A percentile compares a stretch with the other conserved stretches of the same genome.
Evolutionary conservation across 2,888 invertebrate species (phyloP).

Genomic region (Xestia rhomboidea): DNA sequence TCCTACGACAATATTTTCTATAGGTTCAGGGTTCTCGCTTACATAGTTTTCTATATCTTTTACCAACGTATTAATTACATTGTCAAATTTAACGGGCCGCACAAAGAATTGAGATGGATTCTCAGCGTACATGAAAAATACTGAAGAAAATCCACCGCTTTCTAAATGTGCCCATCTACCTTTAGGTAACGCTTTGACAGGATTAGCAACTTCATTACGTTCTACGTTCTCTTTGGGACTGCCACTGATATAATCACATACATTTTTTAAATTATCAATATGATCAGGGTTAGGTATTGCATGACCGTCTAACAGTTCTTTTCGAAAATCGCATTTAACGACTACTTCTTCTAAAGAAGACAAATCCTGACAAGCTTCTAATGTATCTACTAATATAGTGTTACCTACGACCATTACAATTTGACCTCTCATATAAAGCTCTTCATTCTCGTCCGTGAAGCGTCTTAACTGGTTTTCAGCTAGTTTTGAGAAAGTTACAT

Average conservation of each 20-base stretch:
- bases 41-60: conserved; percentile 84
- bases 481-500: conserved; percentile 82
- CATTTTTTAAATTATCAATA: conserved; percentile 83
- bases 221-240: conserved; percentile 52
- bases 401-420: conserved; percentile 91
- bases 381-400: conserved; percentile 92
- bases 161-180: conserved; percentile 89
- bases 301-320: conserved; percentile 86
- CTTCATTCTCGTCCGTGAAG: conserved; percentile 77
- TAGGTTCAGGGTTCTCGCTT: conserved; percentile 66
- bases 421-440: conserved; percentile 84
- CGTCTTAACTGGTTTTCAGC: conserved; percentile 76
- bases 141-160: conserved; percentile 77
- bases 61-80: conserved; percentile 79
- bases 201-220: conserved; percentile 59
- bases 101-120: conserved; percentile 88
- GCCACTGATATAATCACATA: conserved; percentile 82
- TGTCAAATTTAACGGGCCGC: conserved; percentile 85
- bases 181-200: conserved; percentile 64
- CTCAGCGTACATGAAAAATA: conserved; percentile 85
- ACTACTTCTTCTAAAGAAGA: conserved; percentile 86
- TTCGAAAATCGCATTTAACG: conserved; percentile 89
- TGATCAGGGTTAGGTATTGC: conserved; percentile 86
- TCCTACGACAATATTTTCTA: conserved; percentile 75
- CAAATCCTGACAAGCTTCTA: conserved; percentile 91